Conservation (phyloP, 2,888 invertebrate species). For the Margaritifera margaritifera region DNA sequence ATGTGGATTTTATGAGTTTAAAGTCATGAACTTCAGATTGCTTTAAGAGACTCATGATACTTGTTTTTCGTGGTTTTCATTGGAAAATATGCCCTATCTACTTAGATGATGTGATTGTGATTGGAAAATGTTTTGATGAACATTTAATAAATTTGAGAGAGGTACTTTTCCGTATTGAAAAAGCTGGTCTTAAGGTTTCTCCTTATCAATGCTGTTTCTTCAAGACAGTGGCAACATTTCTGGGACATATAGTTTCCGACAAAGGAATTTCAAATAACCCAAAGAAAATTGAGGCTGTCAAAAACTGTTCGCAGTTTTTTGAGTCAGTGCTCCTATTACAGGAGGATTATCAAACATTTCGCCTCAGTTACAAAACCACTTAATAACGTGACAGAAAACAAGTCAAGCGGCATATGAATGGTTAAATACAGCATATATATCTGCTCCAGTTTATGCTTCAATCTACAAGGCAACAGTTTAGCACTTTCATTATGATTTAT, state of each 20-base stretch:
- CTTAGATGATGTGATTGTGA: too few species aligned
- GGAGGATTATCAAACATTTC: conserved; percentile 33
- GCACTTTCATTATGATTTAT: conserved; percentile 32
- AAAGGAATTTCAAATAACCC: conserved; percentile 28
- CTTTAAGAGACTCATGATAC: conserved; percentile 8
- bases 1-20: conserved; percentile 6
- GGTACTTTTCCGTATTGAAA: too few species aligned
- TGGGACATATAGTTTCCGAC: conserved; percentile 38
- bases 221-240: conserved; percentile 20
- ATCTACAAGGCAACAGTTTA: background rate
- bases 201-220: conserved; percentile 32
- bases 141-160: too few species aligned
- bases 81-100: too few species aligned
- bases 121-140: too few species aligned
- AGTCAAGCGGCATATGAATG: conserved; percentile 2
- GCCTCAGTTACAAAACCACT: conserved; percentile 34
- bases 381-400: conserved; percentile 19
- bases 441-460: background rate
- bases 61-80: background rate
- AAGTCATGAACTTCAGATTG: conserved; percentile 6
- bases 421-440: background rate
- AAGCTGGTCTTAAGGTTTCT: too few species aligned
- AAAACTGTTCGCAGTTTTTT: conserved; percentile 30
- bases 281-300: conserved; percentile 27
- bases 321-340: conserved; percentile 38